These are phyloP conservation scores for Diadema setosum DNA, from an alignment of 35 echinoderm and acorn worm genomes.

Conservation along the genomic window DNA sequence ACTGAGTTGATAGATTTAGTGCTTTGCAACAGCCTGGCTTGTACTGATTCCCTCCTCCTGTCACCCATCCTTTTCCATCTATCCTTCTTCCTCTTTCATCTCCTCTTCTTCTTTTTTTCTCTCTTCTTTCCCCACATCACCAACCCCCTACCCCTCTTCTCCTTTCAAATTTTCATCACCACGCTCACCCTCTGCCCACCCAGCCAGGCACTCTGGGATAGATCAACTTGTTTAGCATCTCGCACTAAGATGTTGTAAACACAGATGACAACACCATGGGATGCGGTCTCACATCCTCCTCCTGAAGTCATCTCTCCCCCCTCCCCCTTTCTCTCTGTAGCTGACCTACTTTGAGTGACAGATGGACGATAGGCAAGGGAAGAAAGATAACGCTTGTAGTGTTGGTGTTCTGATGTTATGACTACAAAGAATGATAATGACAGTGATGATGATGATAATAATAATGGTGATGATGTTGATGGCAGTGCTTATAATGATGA, in stretches of 20 bases:
- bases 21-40: too few relatives aligned
- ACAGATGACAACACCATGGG: background rate
- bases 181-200: background rate
- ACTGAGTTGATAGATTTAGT: too few relatives aligned
- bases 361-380: too few relatives aligned
- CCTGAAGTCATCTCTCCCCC: background rate
- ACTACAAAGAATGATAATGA: too few relatives aligned
- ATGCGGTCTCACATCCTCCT: background rate
- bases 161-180: background rate
- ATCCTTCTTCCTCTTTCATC: background rate
- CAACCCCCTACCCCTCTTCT: background rate
- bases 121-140: background rate
- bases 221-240: conserved; percentile 6
- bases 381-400: too few relatives aligned
- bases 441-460: too few relatives aligned
- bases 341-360: too few relatives aligned
- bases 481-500: too few relatives aligned
- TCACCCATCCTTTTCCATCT: background rate
- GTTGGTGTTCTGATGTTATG: too few relatives aligned
- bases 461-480: too few relatives aligned
- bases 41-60: too few relatives aligned
- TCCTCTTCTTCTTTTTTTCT: background rate
- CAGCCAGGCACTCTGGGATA: background rate
- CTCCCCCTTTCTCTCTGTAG: too few relatives aligned
- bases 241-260: background rate